Conservation (phyloP, 2,888 invertebrate genomes). For the Chalcis sispes region DNA sequence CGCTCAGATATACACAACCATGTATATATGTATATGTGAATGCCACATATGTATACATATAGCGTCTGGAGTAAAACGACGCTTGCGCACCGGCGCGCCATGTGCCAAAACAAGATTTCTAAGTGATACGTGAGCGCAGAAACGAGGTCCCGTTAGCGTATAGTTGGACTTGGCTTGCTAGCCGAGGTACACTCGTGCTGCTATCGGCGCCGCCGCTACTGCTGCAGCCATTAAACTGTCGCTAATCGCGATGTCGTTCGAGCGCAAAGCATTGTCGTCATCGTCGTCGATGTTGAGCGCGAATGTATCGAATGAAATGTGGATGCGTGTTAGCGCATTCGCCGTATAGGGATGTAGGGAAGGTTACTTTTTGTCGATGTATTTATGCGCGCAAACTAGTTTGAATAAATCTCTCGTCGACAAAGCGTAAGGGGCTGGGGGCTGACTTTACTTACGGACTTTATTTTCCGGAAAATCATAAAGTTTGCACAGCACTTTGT, state of each 20-base stretch:
- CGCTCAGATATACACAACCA: too few relatives aligned
- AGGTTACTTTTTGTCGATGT: not conserved
- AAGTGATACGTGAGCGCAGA: constrained; percentile 11
- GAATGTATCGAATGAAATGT: constrained; percentile 6
- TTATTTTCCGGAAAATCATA: constrained; percentile 13
- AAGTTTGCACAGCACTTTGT: constrained; percentile 3
- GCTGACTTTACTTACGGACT: too few relatives aligned
- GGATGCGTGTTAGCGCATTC: too few relatives aligned
- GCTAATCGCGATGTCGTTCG: constrained; percentile 20
- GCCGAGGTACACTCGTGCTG: not conserved
- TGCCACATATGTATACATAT: not conserved
- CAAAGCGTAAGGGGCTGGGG: not conserved
- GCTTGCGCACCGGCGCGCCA: too few relatives aligned
- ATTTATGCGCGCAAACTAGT: not conserved
- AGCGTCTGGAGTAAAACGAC: too few relatives aligned
- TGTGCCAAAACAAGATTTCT: constrained; percentile 31
- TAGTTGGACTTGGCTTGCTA: not conserved
- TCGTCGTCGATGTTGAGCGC: not conserved
- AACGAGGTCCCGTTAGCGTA: not conserved
- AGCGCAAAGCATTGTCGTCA: not conserved
- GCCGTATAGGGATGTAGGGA: too few relatives aligned
- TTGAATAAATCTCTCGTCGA: constrained; percentile 7
- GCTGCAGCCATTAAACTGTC: constrained; percentile 11
- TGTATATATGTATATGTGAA: too few relatives aligned
- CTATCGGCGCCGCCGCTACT: too few relatives aligned